A percentile compares a stretch with the other conserved stretches of the same genome.
phyloP scores from a whole-genome alignment of 2,113 vertebrate species.

The Pteronura brasiliensis region DNA sequence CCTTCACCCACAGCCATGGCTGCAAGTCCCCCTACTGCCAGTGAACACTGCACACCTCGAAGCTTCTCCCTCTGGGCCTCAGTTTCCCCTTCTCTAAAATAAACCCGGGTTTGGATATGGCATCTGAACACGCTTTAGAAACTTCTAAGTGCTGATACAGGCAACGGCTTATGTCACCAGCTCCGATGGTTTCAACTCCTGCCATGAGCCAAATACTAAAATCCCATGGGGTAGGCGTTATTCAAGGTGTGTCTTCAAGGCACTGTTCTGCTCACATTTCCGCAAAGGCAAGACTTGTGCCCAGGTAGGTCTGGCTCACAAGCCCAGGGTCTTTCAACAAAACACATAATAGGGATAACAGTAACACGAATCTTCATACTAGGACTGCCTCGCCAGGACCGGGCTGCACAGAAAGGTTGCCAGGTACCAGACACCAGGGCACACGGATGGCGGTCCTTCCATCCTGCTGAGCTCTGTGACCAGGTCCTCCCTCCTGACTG shows the following conservation, averaged over 20 bases:
- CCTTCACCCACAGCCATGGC: not conserved
- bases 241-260: not conserved
- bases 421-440: not conserved
- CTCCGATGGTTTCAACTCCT: not conserved
- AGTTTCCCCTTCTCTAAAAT: not conserved
- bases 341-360: not conserved
- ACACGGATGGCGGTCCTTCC: not conserved
- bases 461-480: not conserved
- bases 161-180: not conserved
- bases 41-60: not conserved
- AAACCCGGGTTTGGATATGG: not conserved
- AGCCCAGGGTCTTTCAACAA: not conserved
- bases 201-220: not conserved
- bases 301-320: not conserved
- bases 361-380: not conserved
- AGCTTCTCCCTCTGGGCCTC: not conserved
- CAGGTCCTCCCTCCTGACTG: too few species aligned
- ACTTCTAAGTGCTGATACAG: not conserved
- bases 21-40: fast-evolving
- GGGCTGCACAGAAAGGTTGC: not conserved
- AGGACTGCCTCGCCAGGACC: not conserved
- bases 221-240: too few species aligned
- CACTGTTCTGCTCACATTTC: not conserved
- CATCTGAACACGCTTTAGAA: not conserved
- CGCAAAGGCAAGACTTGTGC: not conserved